phyloP scores from a whole-genome alignment of 23 tunicate genomes.

The Corella eumyota region DNA sequence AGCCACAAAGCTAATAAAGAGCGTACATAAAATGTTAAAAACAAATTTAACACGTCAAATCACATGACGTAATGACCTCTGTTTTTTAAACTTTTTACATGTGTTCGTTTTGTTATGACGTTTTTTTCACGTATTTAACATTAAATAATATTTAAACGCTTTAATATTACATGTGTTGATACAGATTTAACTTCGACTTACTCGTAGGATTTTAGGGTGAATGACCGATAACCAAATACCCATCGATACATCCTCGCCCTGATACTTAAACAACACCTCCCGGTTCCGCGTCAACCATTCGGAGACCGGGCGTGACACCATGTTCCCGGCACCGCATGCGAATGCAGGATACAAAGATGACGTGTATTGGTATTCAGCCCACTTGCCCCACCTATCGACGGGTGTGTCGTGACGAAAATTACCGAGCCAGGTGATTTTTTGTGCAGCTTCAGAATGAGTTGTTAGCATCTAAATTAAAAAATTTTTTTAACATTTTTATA shows the following conservation, averaged over 20 bases:
- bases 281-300: constrained; percentile 8
- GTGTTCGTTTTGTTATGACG: too few relatives aligned
- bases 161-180: too few relatives aligned
- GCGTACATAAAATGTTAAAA: too few relatives aligned
- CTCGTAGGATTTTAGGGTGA: constrained; percentile 4
- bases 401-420: constrained; percentile 11
- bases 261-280: constrained; percentile 5
- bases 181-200: too few relatives aligned
- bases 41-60: too few relatives aligned
- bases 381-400: constrained; percentile 27
- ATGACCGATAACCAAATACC: constrained; percentile 30
- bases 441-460: not conserved
- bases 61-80: too few relatives aligned
- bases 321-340: constrained; percentile 26
- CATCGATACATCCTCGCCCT: constrained; percentile 52
- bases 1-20: too few relatives aligned
- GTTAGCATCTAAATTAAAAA: too few relatives aligned
- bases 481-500: too few relatives aligned
- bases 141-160: too few relatives aligned
- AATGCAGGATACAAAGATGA: constrained; percentile 13
- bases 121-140: too few relatives aligned
- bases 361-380: constrained; percentile 26
- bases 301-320: constrained; percentile 9
- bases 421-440: constrained; percentile 5
- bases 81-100: too few relatives aligned